These are phyloP conservation scores for Leptopilina syphax DNA, from an alignment of 2,888 invertebrate species.

Conservation along the genomic window DNA sequence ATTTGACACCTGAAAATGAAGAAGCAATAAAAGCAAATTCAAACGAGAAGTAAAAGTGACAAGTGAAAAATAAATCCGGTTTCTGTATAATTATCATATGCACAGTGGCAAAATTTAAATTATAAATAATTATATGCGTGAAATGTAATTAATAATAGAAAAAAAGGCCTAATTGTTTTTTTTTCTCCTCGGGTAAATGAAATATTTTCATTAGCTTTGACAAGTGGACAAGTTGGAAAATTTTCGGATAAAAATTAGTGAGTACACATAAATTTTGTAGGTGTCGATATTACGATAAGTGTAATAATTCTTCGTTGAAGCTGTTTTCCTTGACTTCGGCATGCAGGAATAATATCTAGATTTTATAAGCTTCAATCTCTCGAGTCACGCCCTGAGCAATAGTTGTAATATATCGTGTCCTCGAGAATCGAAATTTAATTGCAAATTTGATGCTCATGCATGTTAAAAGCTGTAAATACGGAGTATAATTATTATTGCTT, in stretches of 20 bases:
- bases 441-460: constrained; percentile 13
- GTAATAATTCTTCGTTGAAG: constrained; percentile 31
- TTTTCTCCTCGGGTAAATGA: not conserved
- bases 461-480: not conserved
- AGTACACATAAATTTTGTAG: constrained; percentile 26
- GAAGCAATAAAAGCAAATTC: no score
- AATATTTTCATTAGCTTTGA: not conserved
- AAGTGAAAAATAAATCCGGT: not conserved
- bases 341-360: constrained; percentile 22
- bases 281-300: constrained; percentile 25
- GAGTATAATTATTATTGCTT: no score
- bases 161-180: constrained; percentile 1
- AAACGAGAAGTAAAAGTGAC: no score
- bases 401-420: constrained; percentile 45
- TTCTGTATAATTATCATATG: not conserved
- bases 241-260: constrained; percentile 11
- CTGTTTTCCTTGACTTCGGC: constrained; percentile 34
- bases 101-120: not conserved
- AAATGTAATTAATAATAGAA: not conserved
- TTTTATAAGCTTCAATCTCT: constrained; percentile 40
- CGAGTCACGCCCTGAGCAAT: constrained; percentile 47
- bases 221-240: constrained; percentile 23
- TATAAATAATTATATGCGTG: not conserved
- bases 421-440: constrained; percentile 34
- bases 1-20: no score